Base-by-base conservation (phyloP, 2,113 vertebrate species). In the Anolis sagrei region DNA sequence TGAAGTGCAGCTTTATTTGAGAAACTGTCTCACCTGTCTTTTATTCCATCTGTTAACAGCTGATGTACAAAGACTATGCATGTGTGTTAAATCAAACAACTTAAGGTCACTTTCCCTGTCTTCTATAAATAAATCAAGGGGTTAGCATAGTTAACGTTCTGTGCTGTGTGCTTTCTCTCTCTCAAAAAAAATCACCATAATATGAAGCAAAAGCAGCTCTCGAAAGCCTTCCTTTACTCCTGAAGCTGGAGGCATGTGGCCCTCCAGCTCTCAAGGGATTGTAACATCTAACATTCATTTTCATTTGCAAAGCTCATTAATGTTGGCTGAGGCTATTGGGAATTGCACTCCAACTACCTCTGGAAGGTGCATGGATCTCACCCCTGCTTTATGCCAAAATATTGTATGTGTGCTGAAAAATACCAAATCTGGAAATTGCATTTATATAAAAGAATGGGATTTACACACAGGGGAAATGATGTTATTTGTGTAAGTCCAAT, bases 51-150 rank as follows among this genome's bases (percentile, higher is more conserved):
- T 89, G 27, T 81, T 64, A 81, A 86, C 27, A 89, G n/a, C 36
- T 88, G 84, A 82, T 75, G 85, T 66, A 86, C 79, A 77, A 77
- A 82, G 54, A 84, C 9, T 83, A 34, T 75, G 3, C 21, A 5
- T 1, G 78, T 86, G 74, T 92, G 48, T 25, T 88, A 86, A 23
- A 80, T 89, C 83, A 92, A 94, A 92, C 61, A 89, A 87, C 89
- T 93, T 91, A 82, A 92, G 89, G 89, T 81, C 64, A 77, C 54
- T 91, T 91, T 27, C 78, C 21, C 58, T 90, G 36, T 16, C 44
- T 83, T 88, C 89, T 83, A 90, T 14, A 91, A 92, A 91, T 79
- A 88, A 92, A 82, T 21, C 3, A 0, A 68, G 32, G 61, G 69
- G 72, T 70, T 82, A 87, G 78, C 64, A 49, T 4, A 84, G 61